These are phyloP conservation scores for Tetragonula carbonaria DNA, from an alignment of 2,888 invertebrate genomes.

Conservation along the genomic window DNA sequence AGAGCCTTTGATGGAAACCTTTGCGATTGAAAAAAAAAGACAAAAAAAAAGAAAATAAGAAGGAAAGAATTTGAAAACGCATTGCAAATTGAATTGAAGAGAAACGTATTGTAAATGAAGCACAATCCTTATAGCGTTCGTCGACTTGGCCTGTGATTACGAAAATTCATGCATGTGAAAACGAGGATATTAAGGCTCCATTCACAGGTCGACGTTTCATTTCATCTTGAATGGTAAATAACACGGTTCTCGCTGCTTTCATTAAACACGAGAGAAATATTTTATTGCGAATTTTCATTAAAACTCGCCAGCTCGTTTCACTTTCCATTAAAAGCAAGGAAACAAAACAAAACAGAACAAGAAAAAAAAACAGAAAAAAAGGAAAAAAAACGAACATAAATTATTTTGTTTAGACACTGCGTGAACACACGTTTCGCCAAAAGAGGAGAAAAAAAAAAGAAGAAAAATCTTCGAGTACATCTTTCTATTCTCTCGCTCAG, in stretches of 20 bases:
- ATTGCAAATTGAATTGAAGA: too few species aligned
- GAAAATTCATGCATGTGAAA: not conserved
- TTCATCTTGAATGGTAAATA: slow-evolving; percentile 32
- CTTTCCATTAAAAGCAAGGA: slow-evolving; percentile 21
- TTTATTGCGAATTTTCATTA: slow-evolving; percentile 45
- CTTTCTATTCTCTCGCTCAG: not conserved
- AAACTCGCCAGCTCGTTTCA: slow-evolving; percentile 39
- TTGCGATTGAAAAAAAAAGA: not conserved
- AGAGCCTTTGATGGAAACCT: not conserved
- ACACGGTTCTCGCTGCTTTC: slow-evolving; percentile 25
- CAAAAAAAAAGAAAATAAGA: too few species aligned
- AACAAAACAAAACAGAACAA: too few species aligned
- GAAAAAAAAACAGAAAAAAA: too few species aligned
- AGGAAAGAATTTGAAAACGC: too few species aligned
- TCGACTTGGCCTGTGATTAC: not conserved
- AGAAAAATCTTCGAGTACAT: not conserved
- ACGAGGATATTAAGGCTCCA: not conserved
- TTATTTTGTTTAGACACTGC: slow-evolving; percentile 20
- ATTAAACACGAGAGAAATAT: slow-evolving; percentile 37
- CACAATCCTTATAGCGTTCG: too few species aligned
- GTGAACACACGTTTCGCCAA: not conserved
- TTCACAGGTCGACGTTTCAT: not conserved
- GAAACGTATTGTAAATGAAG: not conserved
- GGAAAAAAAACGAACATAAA: slow-evolving; percentile 28
- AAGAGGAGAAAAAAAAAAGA: too few species aligned